Base-by-base conservation (phyloP, 1,140 invertebrate genomes). In the Ostrea edulis region DNA sequence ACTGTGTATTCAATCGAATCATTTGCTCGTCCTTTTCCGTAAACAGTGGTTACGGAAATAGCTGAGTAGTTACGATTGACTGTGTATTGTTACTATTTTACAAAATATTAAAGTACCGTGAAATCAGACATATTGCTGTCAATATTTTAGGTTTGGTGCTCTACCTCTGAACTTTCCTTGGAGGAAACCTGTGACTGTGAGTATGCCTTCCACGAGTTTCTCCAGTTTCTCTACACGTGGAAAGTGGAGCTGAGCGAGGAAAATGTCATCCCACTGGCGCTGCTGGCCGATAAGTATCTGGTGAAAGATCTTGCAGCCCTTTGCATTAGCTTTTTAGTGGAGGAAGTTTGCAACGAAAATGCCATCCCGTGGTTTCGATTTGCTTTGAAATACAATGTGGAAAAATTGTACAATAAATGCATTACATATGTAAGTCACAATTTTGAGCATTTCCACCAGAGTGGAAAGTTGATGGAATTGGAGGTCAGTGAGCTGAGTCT, bases 201-300 rank as follows among this genome's bases (percentile, higher is more conserved):
- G 54, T 77, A 82, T 52, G 86, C 62, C 8, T 87, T 87, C 62
- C 51, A 2, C 4, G 54, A 83, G 14, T 82, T 87, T 22, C 51
- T 87, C n/a, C 35, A 65, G 29, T 87, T 83, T 29, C 55, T 87
- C 9, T 87, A 87, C 81, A 87, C 77, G 1, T 58, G 86, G 52
- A 62, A 71, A n/a, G 85, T 86, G 17, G 7, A 55, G 22, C 54
- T 87, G 17, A 87, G 22, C 4, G 86, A 87, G 81, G 86, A 87
- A 20, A 87, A 87, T 25, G 58, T 87, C 17, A 65, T 82, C 8
- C 86, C 86, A 12, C 35, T 87, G n/a, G 35, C 55, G 0, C 25
- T 87, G 81, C 62, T 87, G 54, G 77, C 86, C n/a, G 86, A 87
- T 53, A 87, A 87, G 86, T 87, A 87, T 51, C 52, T 87, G 86